Evolutionary conservation across 2,113 vertebrate genomes (phyloP), one percentile per base, ranked within the genome.

Genomic region (Ophthalmolycus amberensis): DNA sequence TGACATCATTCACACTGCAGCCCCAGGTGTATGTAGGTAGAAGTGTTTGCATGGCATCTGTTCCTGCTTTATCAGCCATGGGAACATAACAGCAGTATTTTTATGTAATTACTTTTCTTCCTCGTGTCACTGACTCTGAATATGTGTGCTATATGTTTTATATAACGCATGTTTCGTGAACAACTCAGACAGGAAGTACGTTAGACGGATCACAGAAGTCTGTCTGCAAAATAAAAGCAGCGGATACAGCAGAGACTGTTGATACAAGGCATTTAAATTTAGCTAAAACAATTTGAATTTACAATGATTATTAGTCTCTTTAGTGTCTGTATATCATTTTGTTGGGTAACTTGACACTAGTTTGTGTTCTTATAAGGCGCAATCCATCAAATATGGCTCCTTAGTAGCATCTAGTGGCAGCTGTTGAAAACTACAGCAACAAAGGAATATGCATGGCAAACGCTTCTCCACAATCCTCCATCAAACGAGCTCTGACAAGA

Each of bases 361-460:
- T 4, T 16, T 44, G 16, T 25, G 20, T 52, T 64, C 27, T 9
- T 32, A 46, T 12, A 27, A 58, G 62, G 10, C 1, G 20, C 22
- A 14, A 15, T 52, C 40, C 9, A 14, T 71, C 6, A 67, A 70
- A 80, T 27, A 6, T 77, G 72, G 0, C 58, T 6, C 14, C 42
- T 58, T 44, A 22, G 10, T 27, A 27, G 2, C 34, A 79, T 64
- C 84, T 68, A 72, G 76, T 77, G 72, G 79, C 42, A 54, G 48
- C 4, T 64, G 9, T 62, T 1, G 32, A 64, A 37, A 66, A 69
- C 62, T 77, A 44, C 71, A 75, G 27, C 50, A 63, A 18, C 22
- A n/a, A 29, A 27, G 25, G 34, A 46, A 3, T 50, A 12, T 37
- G 42, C 15, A 34, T 10, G 69, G 15, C n/a, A 29, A 14, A 46